Evolutionary conservation across 2,113 vertebrate species (phyloP).

Genomic region (Meleagris gallopavo): DNA sequence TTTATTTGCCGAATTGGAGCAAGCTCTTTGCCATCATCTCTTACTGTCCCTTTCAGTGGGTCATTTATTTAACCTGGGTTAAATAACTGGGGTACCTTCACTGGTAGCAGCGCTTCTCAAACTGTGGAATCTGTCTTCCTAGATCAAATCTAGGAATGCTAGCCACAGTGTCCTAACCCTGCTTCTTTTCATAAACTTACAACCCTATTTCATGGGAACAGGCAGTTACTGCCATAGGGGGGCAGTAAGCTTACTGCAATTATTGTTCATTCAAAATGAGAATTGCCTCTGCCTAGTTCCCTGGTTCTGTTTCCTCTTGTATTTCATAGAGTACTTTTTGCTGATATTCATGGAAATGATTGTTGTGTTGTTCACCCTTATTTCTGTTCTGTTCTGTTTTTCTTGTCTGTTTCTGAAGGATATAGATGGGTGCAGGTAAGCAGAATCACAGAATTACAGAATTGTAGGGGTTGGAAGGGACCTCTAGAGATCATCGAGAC

Average conservation of each 20-base stretch:
- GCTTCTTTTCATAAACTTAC: accelerated
- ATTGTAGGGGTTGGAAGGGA: too few relatives aligned
- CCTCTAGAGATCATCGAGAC: too few relatives aligned
- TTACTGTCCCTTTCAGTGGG: background rate
- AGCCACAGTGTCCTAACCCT: too few relatives aligned
- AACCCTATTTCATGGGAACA: accelerated
- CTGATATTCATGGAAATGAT: accelerated
- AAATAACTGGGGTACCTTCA: too few relatives aligned
- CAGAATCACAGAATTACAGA: too few relatives aligned
- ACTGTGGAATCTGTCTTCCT: accelerated
- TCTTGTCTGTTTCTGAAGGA: background rate
- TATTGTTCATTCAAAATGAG: accelerated
- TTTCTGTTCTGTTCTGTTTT: background rate
- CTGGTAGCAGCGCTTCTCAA: accelerated
- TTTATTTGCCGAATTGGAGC: background rate
- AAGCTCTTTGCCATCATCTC: background rate
- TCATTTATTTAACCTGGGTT: accelerated
- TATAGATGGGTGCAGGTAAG: background rate
- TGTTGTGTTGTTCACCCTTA: background rate
- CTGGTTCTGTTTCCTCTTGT: accelerated
- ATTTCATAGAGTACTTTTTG: accelerated
- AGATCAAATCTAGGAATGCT: accelerated
- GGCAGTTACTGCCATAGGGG: accelerated
- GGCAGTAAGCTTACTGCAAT: background rate
- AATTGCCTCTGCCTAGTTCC: accelerated